Conservation (phyloP, 2,113 vertebrate species). For the Salvelinus sp. region DNA sequence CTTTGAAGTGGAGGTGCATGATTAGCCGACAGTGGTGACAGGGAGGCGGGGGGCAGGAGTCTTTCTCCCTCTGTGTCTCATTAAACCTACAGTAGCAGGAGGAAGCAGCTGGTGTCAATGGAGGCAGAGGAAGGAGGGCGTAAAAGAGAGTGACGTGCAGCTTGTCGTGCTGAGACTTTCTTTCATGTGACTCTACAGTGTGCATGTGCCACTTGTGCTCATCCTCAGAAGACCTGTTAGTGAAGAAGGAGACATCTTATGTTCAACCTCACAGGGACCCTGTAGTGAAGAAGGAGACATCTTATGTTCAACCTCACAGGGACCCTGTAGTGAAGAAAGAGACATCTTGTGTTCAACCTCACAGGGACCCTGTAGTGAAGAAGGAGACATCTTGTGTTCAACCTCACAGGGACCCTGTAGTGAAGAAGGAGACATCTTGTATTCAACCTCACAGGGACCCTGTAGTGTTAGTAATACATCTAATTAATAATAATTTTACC, state of each 20-base stretch:
- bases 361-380: constrained; percentile 32
- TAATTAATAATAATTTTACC: no score
- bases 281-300: constrained; percentile 40
- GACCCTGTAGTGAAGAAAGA: background rate
- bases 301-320: background rate
- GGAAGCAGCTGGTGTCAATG: constrained; percentile 41
- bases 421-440: constrained; percentile 37
- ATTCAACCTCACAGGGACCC: no score
- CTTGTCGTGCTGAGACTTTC: constrained; percentile 59
- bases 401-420: no score
- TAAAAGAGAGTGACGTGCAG: constrained; percentile 41
- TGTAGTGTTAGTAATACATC: no score
- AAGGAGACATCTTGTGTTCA: constrained; percentile 33
- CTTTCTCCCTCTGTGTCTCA: constrained; percentile 54
- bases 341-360: constrained; percentile 27
- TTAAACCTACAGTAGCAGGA: constrained; percentile 57
- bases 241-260: constrained; percentile 43
- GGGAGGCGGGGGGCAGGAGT: constrained; percentile 7
- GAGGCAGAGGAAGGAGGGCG: constrained; percentile 24
- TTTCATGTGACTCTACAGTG: constrained; percentile 61
- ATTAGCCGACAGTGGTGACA: constrained; percentile 40
- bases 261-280: background rate
- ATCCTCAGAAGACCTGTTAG: constrained; percentile 23
- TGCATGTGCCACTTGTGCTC: constrained; percentile 38
- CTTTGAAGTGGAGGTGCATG: constrained; percentile 56